A percentile compares a stretch with the other conserved stretches of the same genome.
Evolutionary conservation across 2,888 invertebrate species (phyloP).

Genomic region (Nomada ferruginata): DNA sequence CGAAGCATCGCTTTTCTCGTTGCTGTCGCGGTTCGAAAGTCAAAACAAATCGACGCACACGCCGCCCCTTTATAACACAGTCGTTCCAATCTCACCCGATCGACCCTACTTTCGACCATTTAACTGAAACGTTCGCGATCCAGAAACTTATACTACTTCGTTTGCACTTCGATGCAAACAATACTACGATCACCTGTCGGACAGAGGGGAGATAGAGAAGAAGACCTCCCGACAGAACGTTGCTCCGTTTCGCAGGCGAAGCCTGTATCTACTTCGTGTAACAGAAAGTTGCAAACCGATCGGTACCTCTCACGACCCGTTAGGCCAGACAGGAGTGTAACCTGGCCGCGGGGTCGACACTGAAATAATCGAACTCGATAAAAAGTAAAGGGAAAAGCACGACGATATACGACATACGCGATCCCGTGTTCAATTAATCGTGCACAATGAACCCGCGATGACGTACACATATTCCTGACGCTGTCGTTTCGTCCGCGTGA

Average conservation of each 20-base stretch:
- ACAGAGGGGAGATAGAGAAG: too few species aligned
- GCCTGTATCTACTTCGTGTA: too few species aligned
- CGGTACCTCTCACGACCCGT: constrained; percentile 11
- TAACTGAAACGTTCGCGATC: too few species aligned
- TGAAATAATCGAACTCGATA: not conserved
- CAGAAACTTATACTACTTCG: too few species aligned
- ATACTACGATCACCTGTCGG: too few species aligned
- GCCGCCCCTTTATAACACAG: too few species aligned
- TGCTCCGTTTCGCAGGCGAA: not conserved
- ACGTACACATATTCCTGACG: constrained; percentile 37
- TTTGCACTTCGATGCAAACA: too few species aligned
- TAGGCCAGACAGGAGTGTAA: not conserved
- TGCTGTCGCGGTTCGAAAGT: constrained; percentile 10
- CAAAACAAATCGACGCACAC: not conserved
- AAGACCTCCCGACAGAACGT: not conserved
- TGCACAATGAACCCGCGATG: constrained; percentile 37
- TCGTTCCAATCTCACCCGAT: too few species aligned
- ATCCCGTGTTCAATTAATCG: constrained; percentile 30
- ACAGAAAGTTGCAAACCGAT: not conserved
- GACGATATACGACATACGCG: not conserved
- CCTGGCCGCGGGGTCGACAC: not conserved
- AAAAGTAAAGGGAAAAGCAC: not conserved
- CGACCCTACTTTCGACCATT: too few species aligned
- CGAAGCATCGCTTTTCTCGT: constrained; percentile 15
- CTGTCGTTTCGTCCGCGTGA: constrained; percentile 50